A percentile compares a stretch with the other conserved stretches of the same genome.
Evolutionary conservation across 1,140 invertebrate species (phyloP).

Genomic region (Prorops nasuta): DNA sequence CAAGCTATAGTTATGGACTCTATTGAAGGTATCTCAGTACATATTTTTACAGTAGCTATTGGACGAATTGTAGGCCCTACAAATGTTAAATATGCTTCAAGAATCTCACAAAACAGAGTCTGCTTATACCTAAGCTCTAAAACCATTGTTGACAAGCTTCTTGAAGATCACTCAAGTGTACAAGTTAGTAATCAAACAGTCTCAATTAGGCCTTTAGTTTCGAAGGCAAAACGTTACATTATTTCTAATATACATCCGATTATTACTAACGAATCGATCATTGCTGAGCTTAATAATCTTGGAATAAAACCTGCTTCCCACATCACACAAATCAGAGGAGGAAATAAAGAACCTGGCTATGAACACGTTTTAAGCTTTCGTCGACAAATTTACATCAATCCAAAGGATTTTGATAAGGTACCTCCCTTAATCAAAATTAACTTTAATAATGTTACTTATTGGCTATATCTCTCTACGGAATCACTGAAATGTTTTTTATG

Average conservation of each 20-base stretch:
- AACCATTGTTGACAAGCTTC: background rate
- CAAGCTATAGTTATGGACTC: conserved; percentile 8
- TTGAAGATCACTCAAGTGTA: background rate
- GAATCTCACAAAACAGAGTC: conserved; percentile 3
- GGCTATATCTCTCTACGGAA: conserved; percentile 6
- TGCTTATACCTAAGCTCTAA: background rate
- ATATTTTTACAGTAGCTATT: background rate
- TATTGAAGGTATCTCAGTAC: background rate
- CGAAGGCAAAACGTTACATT: background rate
- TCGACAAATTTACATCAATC: background rate
- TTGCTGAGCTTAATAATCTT: background rate
- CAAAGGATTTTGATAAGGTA: background rate
- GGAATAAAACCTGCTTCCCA: background rate
- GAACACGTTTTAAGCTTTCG: conserved; percentile 1
- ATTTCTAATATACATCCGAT: background rate
- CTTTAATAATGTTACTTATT: background rate
- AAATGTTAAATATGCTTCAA: conserved; percentile 2
- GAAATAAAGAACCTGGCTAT: background rate
- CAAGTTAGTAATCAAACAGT: background rate
- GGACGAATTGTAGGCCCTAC: background rate
- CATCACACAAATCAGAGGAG: background rate
- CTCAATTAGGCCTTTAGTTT: background rate
- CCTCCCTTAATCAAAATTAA: background rate
- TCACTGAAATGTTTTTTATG: conserved; percentile 4
- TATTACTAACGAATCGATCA: background rate